Evolutionary conservation across 2,888 invertebrate genomes (phyloP).

Genomic region (Papilio demoleus): DNA sequence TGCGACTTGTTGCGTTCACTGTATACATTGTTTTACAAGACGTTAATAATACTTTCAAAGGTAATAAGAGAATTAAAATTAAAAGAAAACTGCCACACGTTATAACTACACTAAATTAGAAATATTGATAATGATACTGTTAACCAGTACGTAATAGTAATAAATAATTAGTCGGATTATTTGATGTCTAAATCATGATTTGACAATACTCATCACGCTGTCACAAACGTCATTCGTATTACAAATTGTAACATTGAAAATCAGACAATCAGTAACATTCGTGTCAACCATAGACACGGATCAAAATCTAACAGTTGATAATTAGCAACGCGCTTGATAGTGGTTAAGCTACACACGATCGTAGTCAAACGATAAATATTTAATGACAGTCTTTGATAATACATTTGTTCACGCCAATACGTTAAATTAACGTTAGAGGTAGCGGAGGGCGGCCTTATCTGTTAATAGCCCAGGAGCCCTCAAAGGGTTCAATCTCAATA

Average conservation of each 20-base stretch:
- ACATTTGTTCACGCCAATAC: constrained; percentile 40
- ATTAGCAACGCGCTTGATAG: no score
- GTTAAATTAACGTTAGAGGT: constrained; percentile 59
- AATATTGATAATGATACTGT: no score
- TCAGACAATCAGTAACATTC: constrained; percentile 5
- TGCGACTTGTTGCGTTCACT: constrained; percentile 52
- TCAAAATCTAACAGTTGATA: background rate
- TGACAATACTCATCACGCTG: background rate
- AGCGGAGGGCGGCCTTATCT: constrained; percentile 65
- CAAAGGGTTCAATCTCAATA: constrained; percentile 81
- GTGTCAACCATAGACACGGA: background rate
- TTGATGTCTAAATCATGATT: background rate
- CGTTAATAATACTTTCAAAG: background rate
- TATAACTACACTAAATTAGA: no score
- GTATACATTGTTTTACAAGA: constrained; percentile 4
- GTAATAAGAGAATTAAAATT: background rate
- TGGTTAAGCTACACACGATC: constrained; percentile 8
- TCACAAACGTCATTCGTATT: background rate
- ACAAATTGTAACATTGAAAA: background rate
- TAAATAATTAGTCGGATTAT: background rate
- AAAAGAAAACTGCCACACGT: background rate
- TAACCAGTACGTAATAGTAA: background rate
- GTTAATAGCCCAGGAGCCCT: constrained; percentile 64
- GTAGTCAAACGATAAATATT: constrained; percentile 9
- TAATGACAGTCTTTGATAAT: constrained; percentile 42